A percentile compares a stretch with the other conserved stretches of the same genome.
Evolutionary conservation across 2,888 invertebrate genomes (phyloP).

Genomic region (Neoaliturus tenellus): DNA sequence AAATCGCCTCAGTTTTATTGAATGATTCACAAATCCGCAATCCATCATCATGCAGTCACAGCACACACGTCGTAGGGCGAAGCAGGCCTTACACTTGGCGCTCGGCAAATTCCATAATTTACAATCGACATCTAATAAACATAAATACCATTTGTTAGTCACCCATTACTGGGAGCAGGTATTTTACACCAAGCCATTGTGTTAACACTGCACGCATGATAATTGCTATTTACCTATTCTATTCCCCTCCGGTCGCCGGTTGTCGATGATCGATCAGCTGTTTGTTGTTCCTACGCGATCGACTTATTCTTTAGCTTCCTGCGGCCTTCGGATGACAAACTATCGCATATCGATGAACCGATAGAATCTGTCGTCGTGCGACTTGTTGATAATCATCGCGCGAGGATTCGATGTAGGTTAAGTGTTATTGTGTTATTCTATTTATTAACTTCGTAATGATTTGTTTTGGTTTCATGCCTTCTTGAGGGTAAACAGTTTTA

Average conservation of each 20-base stretch:
- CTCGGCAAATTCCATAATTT: constrained; percentile 40
- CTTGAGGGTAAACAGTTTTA: too few species aligned
- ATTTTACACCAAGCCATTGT: constrained; percentile 24
- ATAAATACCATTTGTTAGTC: constrained; percentile 47
- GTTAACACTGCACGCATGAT: constrained; percentile 4
- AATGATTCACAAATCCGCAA: too few species aligned
- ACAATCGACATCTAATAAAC: constrained; percentile 45
- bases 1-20: too few species aligned
- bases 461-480: too few species aligned
- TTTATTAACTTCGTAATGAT: too few species aligned
- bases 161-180: constrained; percentile 1
- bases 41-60: too few species aligned
- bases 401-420: neutral
- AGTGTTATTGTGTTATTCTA: neutral
- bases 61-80: too few species aligned
- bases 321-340: neutral
- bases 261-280: neutral
- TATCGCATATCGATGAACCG: neutral
- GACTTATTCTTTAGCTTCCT: neutral
- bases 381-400: neutral
- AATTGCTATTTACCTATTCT: constrained; percentile 44
- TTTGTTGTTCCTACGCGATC: constrained; percentile 21
- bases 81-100: neutral
- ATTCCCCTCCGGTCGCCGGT: neutral
- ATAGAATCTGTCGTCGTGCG: neutral